These are phyloP conservation scores for Eubasilissa splendida DNA, from an alignment of 2,888 invertebrate species.

Conservation along the genomic window DNA sequence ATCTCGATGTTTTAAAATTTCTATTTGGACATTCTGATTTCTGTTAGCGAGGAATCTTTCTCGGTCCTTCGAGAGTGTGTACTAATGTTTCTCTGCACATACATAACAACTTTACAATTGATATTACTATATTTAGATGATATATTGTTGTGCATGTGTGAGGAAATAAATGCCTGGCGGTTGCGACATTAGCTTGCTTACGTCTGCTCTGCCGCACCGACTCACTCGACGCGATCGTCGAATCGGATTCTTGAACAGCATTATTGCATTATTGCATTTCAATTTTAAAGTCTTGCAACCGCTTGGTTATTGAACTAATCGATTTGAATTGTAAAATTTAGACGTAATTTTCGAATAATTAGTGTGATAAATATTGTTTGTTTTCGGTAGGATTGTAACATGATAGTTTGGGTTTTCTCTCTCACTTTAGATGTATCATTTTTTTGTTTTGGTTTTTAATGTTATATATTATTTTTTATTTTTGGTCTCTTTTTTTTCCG, in stretches of 20 bases:
- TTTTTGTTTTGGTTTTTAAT: no score
- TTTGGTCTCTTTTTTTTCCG: background rate
- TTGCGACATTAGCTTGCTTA: background rate
- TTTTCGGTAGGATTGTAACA: slow-evolving; percentile 12
- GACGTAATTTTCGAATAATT: slow-evolving; percentile 15
- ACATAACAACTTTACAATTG: no score
- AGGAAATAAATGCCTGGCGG: background rate
- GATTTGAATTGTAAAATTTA: slow-evolving; percentile 13
- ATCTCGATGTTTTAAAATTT: no score
- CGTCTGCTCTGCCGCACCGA: background rate
- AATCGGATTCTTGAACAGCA: background rate
- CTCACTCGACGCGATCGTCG: background rate
- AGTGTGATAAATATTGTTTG: slow-evolving; percentile 9
- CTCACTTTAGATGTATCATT: background rate
- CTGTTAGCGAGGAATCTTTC: no score
- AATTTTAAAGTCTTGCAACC: background rate
- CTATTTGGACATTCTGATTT: no score
- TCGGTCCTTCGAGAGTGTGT: no score
- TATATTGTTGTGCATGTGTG: slow-evolving; percentile 1
- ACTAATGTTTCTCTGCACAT: no score
- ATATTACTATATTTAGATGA: no score
- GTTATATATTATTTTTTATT: no score
- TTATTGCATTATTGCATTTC: background rate
- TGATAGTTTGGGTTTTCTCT: slow-evolving; percentile 25
- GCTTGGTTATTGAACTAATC: slow-evolving; percentile 3